phyloP scores from a whole-genome alignment of 2,888 invertebrate species.

The Drosophila rubida region DNA sequence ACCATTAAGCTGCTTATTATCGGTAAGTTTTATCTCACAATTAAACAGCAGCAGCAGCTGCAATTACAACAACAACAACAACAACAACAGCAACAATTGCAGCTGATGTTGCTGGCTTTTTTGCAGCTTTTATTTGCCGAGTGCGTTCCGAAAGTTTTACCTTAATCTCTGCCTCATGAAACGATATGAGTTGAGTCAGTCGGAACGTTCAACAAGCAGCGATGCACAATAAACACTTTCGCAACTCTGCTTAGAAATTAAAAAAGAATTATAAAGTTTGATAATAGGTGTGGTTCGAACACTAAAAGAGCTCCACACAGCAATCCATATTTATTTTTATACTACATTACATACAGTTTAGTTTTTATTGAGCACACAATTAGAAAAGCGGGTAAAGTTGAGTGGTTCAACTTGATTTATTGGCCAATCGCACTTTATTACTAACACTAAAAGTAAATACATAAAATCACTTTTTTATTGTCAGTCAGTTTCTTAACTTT shows the following conservation, averaged over 20 bases:
- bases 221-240: neutral
- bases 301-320: neutral
- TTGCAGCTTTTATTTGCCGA: neutral
- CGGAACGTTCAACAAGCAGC: neutral
- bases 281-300: neutral
- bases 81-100: neutral
- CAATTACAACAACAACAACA: conserved; percentile 23
- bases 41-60: conserved; percentile 60
- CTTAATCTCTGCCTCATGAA: conserved; percentile 7
- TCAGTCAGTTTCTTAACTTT: no score
- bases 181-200: neutral
- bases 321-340: neutral
- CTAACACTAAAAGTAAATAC: neutral
- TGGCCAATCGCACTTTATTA: neutral
- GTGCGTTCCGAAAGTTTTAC: conserved; percentile 1
- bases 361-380: neutral
- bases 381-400: neutral
- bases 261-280: neutral
- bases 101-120: neutral
- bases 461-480: neutral
- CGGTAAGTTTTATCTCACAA: conserved; percentile 81
- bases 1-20: conserved; percentile 81
- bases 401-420: neutral
- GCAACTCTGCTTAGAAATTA: neutral
- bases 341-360: rapidly evolving